Evolutionary conservation across 2,113 vertebrate species (phyloP).

Genomic region (Odocoileus hemionus): DNA sequence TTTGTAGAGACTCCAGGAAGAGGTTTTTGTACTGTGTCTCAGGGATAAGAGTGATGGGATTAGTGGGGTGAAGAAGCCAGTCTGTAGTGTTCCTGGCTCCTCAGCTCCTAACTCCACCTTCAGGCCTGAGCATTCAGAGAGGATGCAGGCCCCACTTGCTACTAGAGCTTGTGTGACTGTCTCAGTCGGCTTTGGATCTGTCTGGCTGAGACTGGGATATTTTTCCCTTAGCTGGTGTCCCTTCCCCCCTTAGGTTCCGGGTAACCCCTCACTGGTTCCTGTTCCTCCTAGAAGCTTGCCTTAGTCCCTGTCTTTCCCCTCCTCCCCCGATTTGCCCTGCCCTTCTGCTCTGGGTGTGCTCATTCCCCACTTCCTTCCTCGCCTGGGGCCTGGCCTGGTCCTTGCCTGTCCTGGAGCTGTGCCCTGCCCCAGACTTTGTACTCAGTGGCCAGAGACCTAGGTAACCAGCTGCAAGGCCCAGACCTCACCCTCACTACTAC

Average conservation of each 20-base stretch:
- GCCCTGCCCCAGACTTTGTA: constrained; percentile 41
- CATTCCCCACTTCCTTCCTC: constrained; percentile 77
- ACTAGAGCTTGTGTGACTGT: not conserved
- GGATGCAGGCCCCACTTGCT: not conserved
- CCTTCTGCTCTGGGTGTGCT: constrained; percentile 70
- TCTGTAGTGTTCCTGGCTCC: not conserved
- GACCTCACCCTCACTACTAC: not conserved
- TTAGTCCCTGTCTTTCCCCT: constrained; percentile 46
- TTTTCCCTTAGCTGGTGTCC: not conserved
- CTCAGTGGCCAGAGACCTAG: constrained; percentile 14
- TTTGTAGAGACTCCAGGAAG: not conserved
- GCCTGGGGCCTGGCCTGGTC: constrained; percentile 58
- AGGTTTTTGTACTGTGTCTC: constrained; percentile 1
- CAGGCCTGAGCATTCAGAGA: not conserved
- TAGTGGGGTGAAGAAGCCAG: not conserved
- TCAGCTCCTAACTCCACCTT: not conserved
- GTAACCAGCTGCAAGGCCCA: not conserved
- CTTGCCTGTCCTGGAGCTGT: constrained; percentile 30
- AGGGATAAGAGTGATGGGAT: not conserved
- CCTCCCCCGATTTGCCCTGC: constrained; percentile 60
- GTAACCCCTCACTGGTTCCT: constrained; percentile 61
- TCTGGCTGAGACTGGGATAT: not conserved
- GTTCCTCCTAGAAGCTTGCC: constrained; percentile 63
- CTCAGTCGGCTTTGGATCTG: not conserved
- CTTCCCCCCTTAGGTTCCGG: constrained; percentile 13